phyloP scores from a whole-genome alignment of 1,140 invertebrate species.

The Bombus confusus region DNA sequence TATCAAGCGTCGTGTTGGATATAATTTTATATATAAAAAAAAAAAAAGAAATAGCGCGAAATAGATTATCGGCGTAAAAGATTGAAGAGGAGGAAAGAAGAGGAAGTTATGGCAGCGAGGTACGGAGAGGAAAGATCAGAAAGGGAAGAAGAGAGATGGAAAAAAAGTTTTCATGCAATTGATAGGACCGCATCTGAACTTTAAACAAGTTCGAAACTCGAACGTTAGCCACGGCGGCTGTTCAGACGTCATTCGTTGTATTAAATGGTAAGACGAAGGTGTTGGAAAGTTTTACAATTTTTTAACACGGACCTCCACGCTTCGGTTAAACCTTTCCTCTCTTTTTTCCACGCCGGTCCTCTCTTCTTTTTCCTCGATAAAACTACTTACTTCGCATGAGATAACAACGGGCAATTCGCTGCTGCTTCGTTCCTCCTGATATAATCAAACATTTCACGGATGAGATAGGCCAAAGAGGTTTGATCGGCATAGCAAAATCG shows the following conservation, averaged over 20 bases:
- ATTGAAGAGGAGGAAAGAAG: neutral
- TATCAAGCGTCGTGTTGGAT: neutral
- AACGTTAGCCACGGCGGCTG: conserved; percentile 47
- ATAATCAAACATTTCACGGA: neutral
- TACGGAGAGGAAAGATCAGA: neutral
- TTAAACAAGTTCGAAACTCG: conserved; percentile 69
- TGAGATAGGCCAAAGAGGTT: neutral
- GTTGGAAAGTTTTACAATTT: conserved; percentile 58
- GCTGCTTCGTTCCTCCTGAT: neutral
- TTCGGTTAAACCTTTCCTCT: neutral
- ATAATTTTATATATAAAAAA: neutral
- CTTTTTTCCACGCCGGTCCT: neutral
- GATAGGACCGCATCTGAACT: conserved; percentile 67
- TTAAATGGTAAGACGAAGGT: conserved; percentile 52
- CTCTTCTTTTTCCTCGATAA: neutral
- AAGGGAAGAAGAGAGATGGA: neutral
- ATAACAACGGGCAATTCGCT: neutral
- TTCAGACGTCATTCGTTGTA: conserved; percentile 51
- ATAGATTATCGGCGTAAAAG: neutral
- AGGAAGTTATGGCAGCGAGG: neutral
- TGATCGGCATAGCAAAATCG: neutral
- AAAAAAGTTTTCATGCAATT: conserved; percentile 64
- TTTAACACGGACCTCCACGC: conserved; percentile 23
- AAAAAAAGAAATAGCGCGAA: neutral
- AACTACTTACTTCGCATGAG: neutral